Conservation (phyloP, 2,888 invertebrate species). For the Cristatella mucedo region DNA sequence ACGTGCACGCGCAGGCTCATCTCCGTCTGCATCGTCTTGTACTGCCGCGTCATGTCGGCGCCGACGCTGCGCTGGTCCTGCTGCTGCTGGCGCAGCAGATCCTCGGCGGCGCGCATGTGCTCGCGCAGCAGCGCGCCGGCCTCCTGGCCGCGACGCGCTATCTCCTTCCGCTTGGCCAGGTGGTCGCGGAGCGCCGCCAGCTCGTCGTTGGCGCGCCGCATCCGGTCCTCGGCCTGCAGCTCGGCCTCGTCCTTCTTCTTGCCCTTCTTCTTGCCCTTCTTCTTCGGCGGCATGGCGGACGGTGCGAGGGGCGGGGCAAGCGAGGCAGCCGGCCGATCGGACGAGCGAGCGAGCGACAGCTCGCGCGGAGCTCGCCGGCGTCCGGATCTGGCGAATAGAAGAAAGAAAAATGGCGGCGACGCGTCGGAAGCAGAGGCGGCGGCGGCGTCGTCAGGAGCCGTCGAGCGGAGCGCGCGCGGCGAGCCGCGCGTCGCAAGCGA, state of each 20-base stretch:
- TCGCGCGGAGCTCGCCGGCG: too few relatives aligned
- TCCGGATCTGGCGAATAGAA: too few relatives aligned
- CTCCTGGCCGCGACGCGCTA: slow-evolving; percentile 24
- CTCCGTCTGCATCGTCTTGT: slow-evolving; percentile 36
- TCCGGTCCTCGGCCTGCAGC: slow-evolving; percentile 31
- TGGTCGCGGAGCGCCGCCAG: slow-evolving; percentile 36
- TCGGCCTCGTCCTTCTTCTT: slow-evolving; percentile 11
- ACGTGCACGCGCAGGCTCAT: slow-evolving; percentile 27
- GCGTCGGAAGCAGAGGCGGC: too few relatives aligned
- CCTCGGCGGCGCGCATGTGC: slow-evolving; percentile 21
- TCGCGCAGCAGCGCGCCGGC: slow-evolving; percentile 20
- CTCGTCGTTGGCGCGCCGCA: slow-evolving; percentile 30
- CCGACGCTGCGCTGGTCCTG: slow-evolving; percentile 26
- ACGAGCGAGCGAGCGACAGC: too few relatives aligned
- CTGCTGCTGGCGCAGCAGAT: slow-evolving; percentile 22
- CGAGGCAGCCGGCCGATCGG: too few relatives aligned
- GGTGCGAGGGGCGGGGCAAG: too few relatives aligned
- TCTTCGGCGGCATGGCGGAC: slow-evolving; percentile 13
- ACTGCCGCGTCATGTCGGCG: slow-evolving; percentile 35
- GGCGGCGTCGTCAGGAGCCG: too few relatives aligned
- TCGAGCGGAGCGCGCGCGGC: too few relatives aligned
- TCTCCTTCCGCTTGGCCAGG: slow-evolving; percentile 24
- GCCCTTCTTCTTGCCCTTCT: slow-evolving; percentile 11
- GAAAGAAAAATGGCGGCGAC: too few relatives aligned
- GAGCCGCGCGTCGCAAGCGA: too few relatives aligned